Evolutionary conservation across 2,797 vertebrate genomes (phyloP).

Genomic region (Naso thynnoides): DNA sequence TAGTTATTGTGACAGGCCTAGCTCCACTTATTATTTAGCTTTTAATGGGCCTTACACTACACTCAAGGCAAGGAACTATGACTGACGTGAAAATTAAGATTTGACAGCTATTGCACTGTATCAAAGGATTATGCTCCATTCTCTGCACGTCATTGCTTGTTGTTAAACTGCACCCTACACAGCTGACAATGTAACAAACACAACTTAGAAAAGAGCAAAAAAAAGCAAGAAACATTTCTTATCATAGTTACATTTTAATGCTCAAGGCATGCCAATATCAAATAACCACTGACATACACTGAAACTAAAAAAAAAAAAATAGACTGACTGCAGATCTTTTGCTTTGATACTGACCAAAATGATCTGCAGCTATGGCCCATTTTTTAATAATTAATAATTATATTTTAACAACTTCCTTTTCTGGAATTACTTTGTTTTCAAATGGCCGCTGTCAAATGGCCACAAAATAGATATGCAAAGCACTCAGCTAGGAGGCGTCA

Average conservation of each 20-base stretch:
- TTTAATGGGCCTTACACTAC: background rate
- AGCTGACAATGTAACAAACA: background rate
- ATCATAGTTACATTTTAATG: background rate
- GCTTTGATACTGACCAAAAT: background rate
- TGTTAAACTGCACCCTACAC: background rate
- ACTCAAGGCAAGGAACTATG: background rate
- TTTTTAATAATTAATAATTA: background rate
- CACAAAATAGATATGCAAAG: slow-evolving; percentile 11
- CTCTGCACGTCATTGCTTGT: background rate
- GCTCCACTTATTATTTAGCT: background rate
- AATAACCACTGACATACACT: background rate
- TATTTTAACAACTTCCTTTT: background rate
- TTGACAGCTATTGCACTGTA: background rate
- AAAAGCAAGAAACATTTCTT: background rate
- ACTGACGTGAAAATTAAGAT: background rate
- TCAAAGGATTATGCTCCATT: background rate
- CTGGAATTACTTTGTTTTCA: background rate
- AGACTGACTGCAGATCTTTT: background rate
- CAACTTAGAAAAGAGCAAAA: background rate
- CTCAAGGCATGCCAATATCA: background rate
- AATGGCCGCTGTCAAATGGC: too few relatives aligned
- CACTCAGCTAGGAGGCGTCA: slow-evolving; percentile 12
- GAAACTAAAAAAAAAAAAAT: background rate
- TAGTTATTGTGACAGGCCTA: too few relatives aligned
- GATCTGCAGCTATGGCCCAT: background rate